Evolutionary conservation across 2,888 invertebrate genomes (phyloP).

Genomic region (Epinotia ramella): DNA sequence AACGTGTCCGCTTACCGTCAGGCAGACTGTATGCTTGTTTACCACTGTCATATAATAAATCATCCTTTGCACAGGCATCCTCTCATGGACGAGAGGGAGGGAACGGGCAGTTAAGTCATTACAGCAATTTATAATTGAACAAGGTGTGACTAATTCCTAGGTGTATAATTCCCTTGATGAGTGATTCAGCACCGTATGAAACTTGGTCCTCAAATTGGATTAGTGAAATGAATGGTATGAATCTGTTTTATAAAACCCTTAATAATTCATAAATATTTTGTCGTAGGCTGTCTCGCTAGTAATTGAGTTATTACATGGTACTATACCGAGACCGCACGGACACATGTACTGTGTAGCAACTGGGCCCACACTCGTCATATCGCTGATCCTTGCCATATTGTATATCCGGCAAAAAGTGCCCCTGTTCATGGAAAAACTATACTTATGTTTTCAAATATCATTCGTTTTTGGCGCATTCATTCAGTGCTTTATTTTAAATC

Average conservation of each 20-base stretch:
- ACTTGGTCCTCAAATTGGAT: neutral
- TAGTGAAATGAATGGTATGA: neutral
- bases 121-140: too few species aligned
- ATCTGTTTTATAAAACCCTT: neutral
- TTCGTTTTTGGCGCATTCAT: slow-evolving; percentile 80
- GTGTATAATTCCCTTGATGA: too few species aligned
- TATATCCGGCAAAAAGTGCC: slow-evolving; percentile 77
- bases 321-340: slow-evolving; percentile 70
- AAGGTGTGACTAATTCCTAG: too few species aligned
- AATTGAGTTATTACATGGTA: slow-evolving; percentile 67
- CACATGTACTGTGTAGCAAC: slow-evolving; percentile 82
- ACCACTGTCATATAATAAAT: too few species aligned
- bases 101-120: too few species aligned
- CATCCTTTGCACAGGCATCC: too few species aligned
- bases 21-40: too few species aligned
- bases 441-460: slow-evolving; percentile 80
- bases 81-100: too few species aligned
- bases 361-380: slow-evolving; percentile 77
- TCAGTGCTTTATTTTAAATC: slow-evolving; percentile 78
- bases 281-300: slow-evolving; percentile 71
- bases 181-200: neutral
- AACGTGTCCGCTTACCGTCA: too few species aligned
- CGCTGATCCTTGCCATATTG: slow-evolving; percentile 72
- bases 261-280: slow-evolving; percentile 52
- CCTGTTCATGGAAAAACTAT: slow-evolving; percentile 81